Percentiles rank a stretch among this genome's conserved stretches.
These are phyloP conservation scores for Stichodactyla mertensii DNA, from an alignment of 64 coral and sea anemone genomes.

Conservation along the genomic window DNA sequence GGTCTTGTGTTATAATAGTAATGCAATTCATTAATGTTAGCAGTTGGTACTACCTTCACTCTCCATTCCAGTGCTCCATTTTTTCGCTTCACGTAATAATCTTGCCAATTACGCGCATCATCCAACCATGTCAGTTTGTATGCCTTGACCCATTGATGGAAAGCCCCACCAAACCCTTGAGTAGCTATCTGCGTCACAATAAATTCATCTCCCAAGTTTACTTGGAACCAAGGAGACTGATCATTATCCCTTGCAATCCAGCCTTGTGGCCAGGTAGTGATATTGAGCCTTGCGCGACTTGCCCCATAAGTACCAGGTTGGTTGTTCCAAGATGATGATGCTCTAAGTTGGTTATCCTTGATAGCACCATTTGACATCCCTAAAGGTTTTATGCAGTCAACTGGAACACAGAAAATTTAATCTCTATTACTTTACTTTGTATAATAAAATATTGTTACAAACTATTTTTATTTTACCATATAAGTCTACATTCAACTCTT, in stretches of 20 bases:
- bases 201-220: slow-evolving; percentile 22
- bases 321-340: slow-evolving; percentile 47
- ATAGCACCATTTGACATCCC: slow-evolving; percentile 49
- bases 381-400: slow-evolving; percentile 45
- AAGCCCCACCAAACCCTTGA: slow-evolving; percentile 47
- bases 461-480: too few relatives aligned
- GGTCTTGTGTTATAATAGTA: too few relatives aligned
- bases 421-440: neutral
- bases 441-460: too few relatives aligned
- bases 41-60: neutral
- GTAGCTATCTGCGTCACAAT: slow-evolving; percentile 58
- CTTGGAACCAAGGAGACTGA: slow-evolving; percentile 49
- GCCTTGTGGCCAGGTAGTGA: slow-evolving; percentile 50
- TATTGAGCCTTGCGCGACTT: slow-evolving; percentile 36
- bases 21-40: neutral
- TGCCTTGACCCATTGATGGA: slow-evolving; percentile 55
- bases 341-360: slow-evolving; percentile 43
- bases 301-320: slow-evolving; percentile 36
- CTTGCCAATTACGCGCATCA: neutral
- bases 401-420: slow-evolving; percentile 8
- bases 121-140: slow-evolving; percentile 52
- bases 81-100: neutral
- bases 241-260: slow-evolving; percentile 50
- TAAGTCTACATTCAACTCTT: neutral
- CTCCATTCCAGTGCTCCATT: neutral